Evolutionary conservation across 1,140 invertebrate species (phyloP), one percentile per base, ranked within the genome.

Genomic region (Hesperophylax magnus): DNA sequence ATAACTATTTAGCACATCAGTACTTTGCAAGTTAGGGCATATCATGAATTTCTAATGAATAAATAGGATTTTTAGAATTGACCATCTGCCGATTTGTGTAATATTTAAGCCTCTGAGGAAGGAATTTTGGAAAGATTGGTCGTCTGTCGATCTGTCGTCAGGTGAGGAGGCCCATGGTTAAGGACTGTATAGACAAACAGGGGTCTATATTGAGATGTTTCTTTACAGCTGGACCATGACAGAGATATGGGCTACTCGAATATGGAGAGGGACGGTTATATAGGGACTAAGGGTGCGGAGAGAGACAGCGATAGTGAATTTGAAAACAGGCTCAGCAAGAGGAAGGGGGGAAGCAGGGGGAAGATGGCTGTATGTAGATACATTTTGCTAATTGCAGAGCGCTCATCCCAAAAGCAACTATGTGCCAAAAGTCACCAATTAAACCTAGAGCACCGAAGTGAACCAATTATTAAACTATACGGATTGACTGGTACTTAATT

Each of bases 251-350:
- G 54, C 22, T 81, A 78, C 77, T 82, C 80, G 24, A 84, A 84
- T 78, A 87, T 89, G 85, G 89, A 90, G 85, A 88, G 89, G 80
- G 88, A 90, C 87, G 89, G 88, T 87, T 89, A 90, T 85, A 89
- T 89, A 82, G 81, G 83, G 58, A 71, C 79, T 52, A 84, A 84
- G 52, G 79, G 69, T 14, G 75, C 79, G 17, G 83, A 84, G 75
- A 75, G 83, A 83, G 88, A 88, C 72, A 89, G 88, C 84, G 88
- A 89, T 81, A 89, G 88, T 85, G 92, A 92, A 85, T 90, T 92
- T 87, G 91, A 92, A 85, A 89, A 90, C 87, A 89, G 91, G 82
- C 87, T 91, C 85, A 90, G 87, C 81, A 90, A 90, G 85, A 87
- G 88, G 85, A 90, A 90, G 85, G 88, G 88, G 86, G 88, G 87